These are phyloP conservation scores for Gasteruption jaculator DNA, from an alignment of 2,888 invertebrate species.

Conservation along the genomic window DNA sequence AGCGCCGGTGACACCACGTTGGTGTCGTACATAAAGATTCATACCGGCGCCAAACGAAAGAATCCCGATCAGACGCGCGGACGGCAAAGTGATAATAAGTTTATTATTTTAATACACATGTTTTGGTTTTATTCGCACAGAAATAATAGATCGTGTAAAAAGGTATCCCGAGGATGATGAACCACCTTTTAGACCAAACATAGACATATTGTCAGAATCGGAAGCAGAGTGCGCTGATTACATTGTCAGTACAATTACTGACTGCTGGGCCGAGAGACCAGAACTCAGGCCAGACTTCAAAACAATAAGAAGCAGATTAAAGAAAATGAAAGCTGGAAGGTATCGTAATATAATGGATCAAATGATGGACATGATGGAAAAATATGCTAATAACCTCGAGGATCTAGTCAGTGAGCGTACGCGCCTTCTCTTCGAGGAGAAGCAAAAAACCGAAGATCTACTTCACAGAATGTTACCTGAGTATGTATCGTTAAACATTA, in stretches of 20 bases:
- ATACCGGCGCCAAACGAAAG: no score
- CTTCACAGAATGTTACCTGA: slow-evolving; percentile 92
- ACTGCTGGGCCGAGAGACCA: slow-evolving; percentile 87
- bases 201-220: slow-evolving; percentile 67
- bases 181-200: slow-evolving; percentile 75
- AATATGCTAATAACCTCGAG: slow-evolving; percentile 91
- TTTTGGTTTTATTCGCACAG: slow-evolving; percentile 58
- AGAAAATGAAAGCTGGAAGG: slow-evolving; percentile 86
- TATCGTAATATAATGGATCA: slow-evolving; percentile 92
- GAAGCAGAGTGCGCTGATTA: slow-evolving; percentile 76
- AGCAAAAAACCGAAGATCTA: slow-evolving; percentile 88
- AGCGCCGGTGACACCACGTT: no score
- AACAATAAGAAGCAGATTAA: slow-evolving; percentile 71
- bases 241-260: slow-evolving; percentile 75
- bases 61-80: no score
- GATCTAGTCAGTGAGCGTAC: slow-evolving; percentile 91
- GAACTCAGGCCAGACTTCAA: slow-evolving; percentile 81
- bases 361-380: slow-evolving; percentile 98
- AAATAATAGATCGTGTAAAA: slow-evolving; percentile 82
- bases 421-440: slow-evolving; percentile 83
- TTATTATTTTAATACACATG: no score
- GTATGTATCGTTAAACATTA: slow-evolving; percentile 53
- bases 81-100: no score
- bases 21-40: no score
- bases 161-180: slow-evolving; percentile 64